These are phyloP conservation scores for Troides oblongomaculatus DNA, from an alignment of 2,888 invertebrate genomes.

Conservation along the genomic window DNA sequence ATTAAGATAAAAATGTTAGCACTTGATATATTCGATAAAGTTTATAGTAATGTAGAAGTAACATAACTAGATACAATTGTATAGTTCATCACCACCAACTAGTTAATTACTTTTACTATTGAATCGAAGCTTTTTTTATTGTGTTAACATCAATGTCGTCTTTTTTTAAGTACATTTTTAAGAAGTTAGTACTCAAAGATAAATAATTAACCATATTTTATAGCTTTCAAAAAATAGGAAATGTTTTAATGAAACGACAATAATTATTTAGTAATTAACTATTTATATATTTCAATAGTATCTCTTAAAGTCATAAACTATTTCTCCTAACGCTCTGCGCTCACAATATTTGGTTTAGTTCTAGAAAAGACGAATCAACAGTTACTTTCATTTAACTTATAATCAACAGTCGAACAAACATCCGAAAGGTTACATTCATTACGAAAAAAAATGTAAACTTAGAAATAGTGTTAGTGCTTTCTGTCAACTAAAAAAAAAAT, in stretches of 20 bases:
- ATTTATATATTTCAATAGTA: constrained; percentile 79
- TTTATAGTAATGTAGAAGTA: too few relatives aligned
- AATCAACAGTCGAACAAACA: constrained; percentile 70
- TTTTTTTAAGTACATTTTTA: too few relatives aligned
- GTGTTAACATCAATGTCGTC: too few relatives aligned
- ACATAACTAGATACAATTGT: too few relatives aligned
- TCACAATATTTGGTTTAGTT: constrained; percentile 77
- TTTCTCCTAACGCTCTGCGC: constrained; percentile 76
- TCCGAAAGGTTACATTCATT: constrained; percentile 69
- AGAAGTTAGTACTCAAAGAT: too few relatives aligned
- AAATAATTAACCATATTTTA: too few relatives aligned
- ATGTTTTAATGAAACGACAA: constrained; percentile 42
- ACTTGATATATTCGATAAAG: too few relatives aligned
- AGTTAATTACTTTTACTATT: too few relatives aligned
- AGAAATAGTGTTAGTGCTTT: constrained; percentile 57
- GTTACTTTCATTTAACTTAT: constrained; percentile 60
- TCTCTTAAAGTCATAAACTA: constrained; percentile 75
- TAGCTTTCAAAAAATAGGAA: background rate
- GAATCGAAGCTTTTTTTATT: too few relatives aligned
- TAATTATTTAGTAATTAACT: constrained; percentile 64
- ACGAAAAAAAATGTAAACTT: constrained; percentile 66
- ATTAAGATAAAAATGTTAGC: too few relatives aligned
- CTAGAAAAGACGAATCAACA: constrained; percentile 75
- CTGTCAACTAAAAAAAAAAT: constrained; percentile 55
- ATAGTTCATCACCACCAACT: too few relatives aligned